A percentile compares a stretch with the other conserved stretches of the same genome.
Conservation (phyloP, 2,113 vertebrate genomes). For the Trichomycterus rosablanca region DNA sequence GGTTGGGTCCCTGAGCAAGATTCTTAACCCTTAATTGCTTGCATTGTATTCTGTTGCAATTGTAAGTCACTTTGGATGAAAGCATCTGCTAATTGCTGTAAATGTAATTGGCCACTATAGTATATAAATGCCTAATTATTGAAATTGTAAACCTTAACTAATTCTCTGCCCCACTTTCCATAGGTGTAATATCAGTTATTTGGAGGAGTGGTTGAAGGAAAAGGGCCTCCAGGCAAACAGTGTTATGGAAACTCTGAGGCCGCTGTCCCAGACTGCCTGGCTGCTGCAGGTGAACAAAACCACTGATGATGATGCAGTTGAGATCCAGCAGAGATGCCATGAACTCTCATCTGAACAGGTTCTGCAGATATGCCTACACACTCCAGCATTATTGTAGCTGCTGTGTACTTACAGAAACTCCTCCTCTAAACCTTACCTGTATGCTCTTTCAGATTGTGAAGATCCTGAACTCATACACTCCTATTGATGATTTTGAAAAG, state of each 20-base stretch:
- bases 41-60: too few relatives aligned
- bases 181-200: constrained; percentile 97
- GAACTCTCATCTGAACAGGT: constrained; percentile 90
- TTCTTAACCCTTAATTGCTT: too few relatives aligned
- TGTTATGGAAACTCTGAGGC: constrained; percentile 83
- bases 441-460: constrained; percentile 79
- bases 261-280: constrained; percentile 89
- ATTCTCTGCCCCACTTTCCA: neutral
- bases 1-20: too few relatives aligned
- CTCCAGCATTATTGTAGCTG: neutral
- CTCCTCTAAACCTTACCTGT: neutral
- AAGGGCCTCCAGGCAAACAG: constrained; percentile 79
- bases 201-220: constrained; percentile 97
- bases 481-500: constrained; percentile 97
- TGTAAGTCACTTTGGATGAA: too few relatives aligned
- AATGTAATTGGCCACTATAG: too few relatives aligned
- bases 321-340: constrained; percentile 80
- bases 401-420: neutral
- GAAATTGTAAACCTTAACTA: too few relatives aligned
- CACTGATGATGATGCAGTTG: constrained; percentile 85
- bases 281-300: constrained; percentile 94
- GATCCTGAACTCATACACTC: constrained; percentile 95
- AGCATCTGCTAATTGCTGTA: too few relatives aligned
- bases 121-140: too few relatives aligned
- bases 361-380: constrained; percentile 4